Evolutionary conservation across 1,140 invertebrate genomes (phyloP), one percentile per base, ranked within the genome.

Genomic region (Microplitis mediator): DNA sequence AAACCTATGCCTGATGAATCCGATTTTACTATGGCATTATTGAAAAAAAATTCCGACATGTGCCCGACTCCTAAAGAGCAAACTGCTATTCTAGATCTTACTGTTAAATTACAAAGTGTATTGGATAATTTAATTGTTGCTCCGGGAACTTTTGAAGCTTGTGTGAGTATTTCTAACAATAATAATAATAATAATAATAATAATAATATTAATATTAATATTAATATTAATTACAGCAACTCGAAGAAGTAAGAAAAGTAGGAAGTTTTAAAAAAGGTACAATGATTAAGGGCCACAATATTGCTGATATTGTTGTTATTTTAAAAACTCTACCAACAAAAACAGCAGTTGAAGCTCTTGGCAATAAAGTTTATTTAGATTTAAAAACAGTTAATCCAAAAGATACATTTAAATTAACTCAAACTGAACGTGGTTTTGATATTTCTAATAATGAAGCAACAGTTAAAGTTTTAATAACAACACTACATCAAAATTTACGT

Each of bases 181-280:
- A 23, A 23, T 23, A 23, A 62, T 54, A 50, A 36, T 23, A 32
- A 66, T 23, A 23, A 60, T 31, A 31, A 34, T 4, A 63, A 34
- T 35, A 13, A 32, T 23, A 23, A 23, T 23, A n/a, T 65, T 31
- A 31, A 34, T 4, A 63, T 3, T 35, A 13, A 32, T 23, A 23
- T 1, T 23, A 63, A 34, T 35, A 13, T 16, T 13, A 65, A 79
- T 85, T 84, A n/a, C 80, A 97, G 95, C 95, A 98, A 95, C 89
- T 99, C 39, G 97, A 98, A 81, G 97, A 98, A 86, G 95, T 98
- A 0, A 89, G 97, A 11, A 95, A 97, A 88, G 97, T 99, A 60
- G 98, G 98, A 0, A 97, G 97, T 0, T 98, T 97, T 80, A 99
- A 99, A 84, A 99, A 99, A 85, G 97, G 97, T 0, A 99, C 97